phyloP scores from a whole-genome alignment of 2,888 invertebrate species.

The Lepidochrysops patricia region DNA sequence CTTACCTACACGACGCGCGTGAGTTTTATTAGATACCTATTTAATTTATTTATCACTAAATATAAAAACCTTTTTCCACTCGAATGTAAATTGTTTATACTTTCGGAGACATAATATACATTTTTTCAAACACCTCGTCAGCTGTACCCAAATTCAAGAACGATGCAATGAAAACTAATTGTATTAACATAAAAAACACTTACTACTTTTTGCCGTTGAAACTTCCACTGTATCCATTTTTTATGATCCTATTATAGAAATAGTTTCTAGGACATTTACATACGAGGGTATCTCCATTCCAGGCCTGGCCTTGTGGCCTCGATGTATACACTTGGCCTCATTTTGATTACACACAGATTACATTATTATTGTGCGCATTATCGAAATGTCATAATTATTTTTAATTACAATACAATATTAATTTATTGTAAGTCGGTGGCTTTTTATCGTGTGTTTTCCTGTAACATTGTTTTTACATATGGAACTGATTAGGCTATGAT shows the following conservation, averaged over 20 bases:
- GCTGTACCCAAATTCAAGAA: no score
- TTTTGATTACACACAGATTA: neutral
- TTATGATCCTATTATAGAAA: neutral
- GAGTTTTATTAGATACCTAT: no score
- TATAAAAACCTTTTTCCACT: no score
- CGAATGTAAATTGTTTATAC: no score
- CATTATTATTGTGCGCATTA: neutral
- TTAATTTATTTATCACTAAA: no score
- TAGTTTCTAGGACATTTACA: neutral
- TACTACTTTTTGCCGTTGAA: no score
- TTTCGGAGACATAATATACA: no score
- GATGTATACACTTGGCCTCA: slow-evolving; percentile 1
- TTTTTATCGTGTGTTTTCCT: neutral
- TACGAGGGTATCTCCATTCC: neutral
- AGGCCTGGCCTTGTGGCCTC: neutral
- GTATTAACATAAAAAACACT: no score
- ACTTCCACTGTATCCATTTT: no score
- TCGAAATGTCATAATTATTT: slow-evolving; percentile 5
- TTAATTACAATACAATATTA: slow-evolving; percentile 8
- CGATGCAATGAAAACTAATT: no score
- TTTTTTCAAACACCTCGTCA: no score
- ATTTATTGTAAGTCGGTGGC: slow-evolving; percentile 6
- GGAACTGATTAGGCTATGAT: neutral
- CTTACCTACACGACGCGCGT: no score
- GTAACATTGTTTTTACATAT: neutral